These are phyloP conservation scores for Turnix velox DNA, from an alignment of 2,113 vertebrate species.

Conservation along the genomic window DNA sequence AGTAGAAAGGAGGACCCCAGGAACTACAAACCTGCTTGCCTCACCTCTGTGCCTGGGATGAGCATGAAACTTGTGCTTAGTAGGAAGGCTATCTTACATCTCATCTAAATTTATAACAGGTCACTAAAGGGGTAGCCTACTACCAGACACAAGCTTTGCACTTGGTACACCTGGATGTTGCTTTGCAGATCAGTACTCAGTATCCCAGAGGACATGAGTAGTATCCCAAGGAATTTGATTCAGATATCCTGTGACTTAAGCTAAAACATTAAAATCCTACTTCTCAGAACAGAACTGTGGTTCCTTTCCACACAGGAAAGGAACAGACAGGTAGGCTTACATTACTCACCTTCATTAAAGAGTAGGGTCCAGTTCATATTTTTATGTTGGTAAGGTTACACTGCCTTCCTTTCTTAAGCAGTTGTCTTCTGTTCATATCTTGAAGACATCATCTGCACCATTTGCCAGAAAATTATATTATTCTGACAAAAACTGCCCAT, in stretches of 20 bases:
- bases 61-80: background rate
- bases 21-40: background rate
- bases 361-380: background rate
- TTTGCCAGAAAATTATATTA: background rate
- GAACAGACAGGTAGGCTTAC: background rate
- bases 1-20: background rate
- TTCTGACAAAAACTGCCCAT: background rate
- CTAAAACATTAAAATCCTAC: background rate
- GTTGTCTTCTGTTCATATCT: background rate
- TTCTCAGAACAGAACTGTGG: background rate
- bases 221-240: background rate
- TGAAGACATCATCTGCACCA: background rate
- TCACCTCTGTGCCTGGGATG: background rate
- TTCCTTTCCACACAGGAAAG: background rate
- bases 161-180: fast-evolving
- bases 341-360: background rate
- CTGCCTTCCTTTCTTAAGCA: background rate
- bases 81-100: background rate
- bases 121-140: background rate
- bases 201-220: background rate
- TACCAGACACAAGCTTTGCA: background rate
- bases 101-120: background rate
- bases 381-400: background rate
- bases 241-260: background rate
- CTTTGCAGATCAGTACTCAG: background rate